These are phyloP conservation scores for Trachelus iudaicus DNA, from an alignment of 2,888 invertebrate species.

Conservation along the genomic window DNA sequence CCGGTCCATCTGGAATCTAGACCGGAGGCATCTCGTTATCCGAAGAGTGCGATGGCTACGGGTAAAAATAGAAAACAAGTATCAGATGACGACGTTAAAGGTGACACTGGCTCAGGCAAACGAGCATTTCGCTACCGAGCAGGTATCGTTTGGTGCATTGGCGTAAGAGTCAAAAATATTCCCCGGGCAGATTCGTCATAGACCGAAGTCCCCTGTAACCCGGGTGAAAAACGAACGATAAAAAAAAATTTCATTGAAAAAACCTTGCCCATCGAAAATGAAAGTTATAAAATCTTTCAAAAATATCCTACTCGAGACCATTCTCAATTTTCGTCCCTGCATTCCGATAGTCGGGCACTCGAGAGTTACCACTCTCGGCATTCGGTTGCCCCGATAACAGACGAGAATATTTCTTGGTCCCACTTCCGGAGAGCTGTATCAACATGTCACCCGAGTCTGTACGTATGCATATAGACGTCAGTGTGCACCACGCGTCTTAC, in stretches of 20 bases:
- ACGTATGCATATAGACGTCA: too few relatives aligned
- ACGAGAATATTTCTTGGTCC: constrained; percentile 38
- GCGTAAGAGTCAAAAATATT: neutral
- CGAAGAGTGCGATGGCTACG: neutral
- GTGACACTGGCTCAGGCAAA: constrained; percentile 7
- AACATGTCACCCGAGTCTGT: constrained; percentile 45
- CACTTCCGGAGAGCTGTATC: constrained; percentile 52
- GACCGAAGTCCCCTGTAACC: neutral
- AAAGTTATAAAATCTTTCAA: too few relatives aligned
- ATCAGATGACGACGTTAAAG: constrained; percentile 12
- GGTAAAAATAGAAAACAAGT: neutral
- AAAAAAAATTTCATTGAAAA: too few relatives aligned
- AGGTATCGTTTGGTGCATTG: constrained; percentile 1
- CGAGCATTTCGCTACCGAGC: neutral
- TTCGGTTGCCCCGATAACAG: constrained; percentile 34
- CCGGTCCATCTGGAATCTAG: constrained; percentile 27
- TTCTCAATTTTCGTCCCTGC: neutral
- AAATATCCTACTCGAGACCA: too few relatives aligned
- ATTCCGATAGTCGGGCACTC: neutral
- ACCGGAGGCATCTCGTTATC: neutral
- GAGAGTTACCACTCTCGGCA: neutral
- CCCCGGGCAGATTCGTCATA: neutral
- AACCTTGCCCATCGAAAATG: rapidly evolving
- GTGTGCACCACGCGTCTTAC: too few relatives aligned
- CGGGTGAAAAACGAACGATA: too few relatives aligned